A percentile compares a stretch with the other conserved stretches of the same genome.
Conservation (phyloP, 2,113 vertebrate species). For the Campylorhamphus procurvoides region DNA sequence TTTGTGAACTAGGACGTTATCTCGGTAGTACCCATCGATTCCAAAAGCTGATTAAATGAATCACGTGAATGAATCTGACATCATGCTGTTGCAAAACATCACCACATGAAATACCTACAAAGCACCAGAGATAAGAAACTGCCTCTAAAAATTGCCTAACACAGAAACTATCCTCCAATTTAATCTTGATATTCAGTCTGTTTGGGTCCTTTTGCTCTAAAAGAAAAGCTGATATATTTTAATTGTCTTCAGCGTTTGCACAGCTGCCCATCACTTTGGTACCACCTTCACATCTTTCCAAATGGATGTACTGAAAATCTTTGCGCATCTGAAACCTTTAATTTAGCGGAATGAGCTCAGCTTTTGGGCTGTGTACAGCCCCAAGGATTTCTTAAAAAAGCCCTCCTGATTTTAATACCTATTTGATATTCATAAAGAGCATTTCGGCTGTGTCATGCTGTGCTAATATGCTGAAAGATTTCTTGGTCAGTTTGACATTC, state of each 20-base stretch:
- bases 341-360: slow-evolving; percentile 14
- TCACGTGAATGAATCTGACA: not conserved
- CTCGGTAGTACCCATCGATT: slow-evolving; percentile 22
- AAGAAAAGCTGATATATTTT: not conserved
- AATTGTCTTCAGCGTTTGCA: not conserved
- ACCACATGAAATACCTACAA: slow-evolving; percentile 46
- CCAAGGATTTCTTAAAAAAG: not conserved
- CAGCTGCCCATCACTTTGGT: not conserved
- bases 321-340: slow-evolving; percentile 2
- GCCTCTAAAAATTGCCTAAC: slow-evolving; percentile 39
- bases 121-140: slow-evolving; percentile 18
- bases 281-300: not conserved
- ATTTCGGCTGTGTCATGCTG: not conserved
- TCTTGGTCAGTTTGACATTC: slow-evolving; percentile 5
- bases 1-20: not conserved
- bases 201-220: not conserved
- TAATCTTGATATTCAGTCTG: not conserved
- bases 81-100: slow-evolving; percentile 14
- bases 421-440: not conserved
- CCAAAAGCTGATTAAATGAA: slow-evolving; percentile 32
- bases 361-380: not conserved
- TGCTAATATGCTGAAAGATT: not conserved
- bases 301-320: not conserved
- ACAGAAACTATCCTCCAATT: not conserved
- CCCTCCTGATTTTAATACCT: not conserved